A percentile compares a stretch with the other conserved stretches of the same genome.
phyloP scores from a whole-genome alignment of 1,140 invertebrate species.

The Latrodectus geometricus region DNA sequence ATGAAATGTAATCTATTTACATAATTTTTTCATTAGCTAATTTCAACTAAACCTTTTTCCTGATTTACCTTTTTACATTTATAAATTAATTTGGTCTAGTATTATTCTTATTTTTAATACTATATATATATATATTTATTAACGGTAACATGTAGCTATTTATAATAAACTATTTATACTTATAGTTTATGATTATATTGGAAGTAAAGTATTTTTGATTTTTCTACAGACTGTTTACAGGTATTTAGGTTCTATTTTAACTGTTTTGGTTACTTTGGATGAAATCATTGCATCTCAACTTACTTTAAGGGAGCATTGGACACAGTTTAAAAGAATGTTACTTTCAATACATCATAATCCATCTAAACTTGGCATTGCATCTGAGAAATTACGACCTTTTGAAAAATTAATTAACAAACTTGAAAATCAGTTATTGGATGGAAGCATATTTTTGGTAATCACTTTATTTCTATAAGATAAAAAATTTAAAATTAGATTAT shows the following conservation, averaged over 20 bases:
- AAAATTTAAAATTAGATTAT: too few species aligned
- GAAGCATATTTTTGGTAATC: slow-evolving; percentile 76
- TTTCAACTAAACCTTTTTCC: too few species aligned
- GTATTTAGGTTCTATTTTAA: slow-evolving; percentile 76
- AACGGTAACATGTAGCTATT: too few species aligned
- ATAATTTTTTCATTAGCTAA: too few species aligned
- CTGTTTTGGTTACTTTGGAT: slow-evolving; percentile 80
- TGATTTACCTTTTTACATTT: too few species aligned
- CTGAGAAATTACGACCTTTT: slow-evolving; percentile 75
- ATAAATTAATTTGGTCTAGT: too few species aligned
- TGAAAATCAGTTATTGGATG: slow-evolving; percentile 75
- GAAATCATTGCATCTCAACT: slow-evolving; percentile 76
- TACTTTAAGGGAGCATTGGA: slow-evolving; percentile 78
- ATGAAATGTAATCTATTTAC: too few species aligned
- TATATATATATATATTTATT: too few species aligned
- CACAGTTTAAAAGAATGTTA: slow-evolving; percentile 78
- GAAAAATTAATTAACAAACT: slow-evolving; percentile 77
- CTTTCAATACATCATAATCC: slow-evolving; percentile 77
- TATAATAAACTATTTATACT: too few species aligned
- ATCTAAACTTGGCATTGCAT: slow-evolving; percentile 73
- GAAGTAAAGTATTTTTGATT: too few species aligned
- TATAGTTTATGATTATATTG: too few species aligned
- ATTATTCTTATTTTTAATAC: too few species aligned
- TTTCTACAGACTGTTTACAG: slow-evolving; percentile 74
- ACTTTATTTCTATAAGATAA: background rate